Conservation (phyloP, 2,113 vertebrate species). For the Phrynocephalus versicolor region DNA sequence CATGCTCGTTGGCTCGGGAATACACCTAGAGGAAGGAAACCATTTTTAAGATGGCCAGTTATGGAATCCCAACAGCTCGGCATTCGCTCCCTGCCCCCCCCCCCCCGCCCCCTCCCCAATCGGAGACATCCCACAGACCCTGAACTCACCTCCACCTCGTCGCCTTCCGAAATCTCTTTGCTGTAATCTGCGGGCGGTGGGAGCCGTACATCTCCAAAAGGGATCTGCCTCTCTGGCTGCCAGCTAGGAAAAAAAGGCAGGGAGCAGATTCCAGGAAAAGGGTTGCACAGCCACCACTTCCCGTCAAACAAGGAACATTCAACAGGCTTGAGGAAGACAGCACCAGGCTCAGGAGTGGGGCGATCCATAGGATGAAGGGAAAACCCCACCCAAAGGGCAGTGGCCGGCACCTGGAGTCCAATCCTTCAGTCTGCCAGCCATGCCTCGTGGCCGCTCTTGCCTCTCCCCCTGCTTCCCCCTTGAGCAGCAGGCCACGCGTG, state of each 20-base stretch:
- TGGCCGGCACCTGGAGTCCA: neutral
- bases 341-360: neutral
- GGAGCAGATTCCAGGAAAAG: neutral
- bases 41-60: too few relatives aligned
- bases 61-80: rapidly evolving
- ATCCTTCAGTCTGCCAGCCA: neutral
- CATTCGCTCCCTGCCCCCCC: rapidly evolving
- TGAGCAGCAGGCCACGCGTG: too few relatives aligned
- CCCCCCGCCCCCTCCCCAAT: rapidly evolving
- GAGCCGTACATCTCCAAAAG: conserved; percentile 89
- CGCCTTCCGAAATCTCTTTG: conserved; percentile 90
- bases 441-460: too few relatives aligned
- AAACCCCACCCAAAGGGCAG: neutral
- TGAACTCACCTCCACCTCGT: conserved; percentile 88
- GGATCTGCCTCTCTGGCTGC: conserved; percentile 91
- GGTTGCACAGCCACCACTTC: rapidly evolving
- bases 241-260: conserved; percentile 73
- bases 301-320: rapidly evolving
- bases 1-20: conserved; percentile 90
- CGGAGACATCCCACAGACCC: neutral
- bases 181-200: conserved; percentile 86
- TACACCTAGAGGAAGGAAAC: conserved; percentile 79
- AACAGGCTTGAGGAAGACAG: neutral
- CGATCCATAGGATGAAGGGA: neutral
- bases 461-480: too few relatives aligned